Evolutionary conservation across 2,888 invertebrate genomes (phyloP).

Genomic region (Celastrina argiolus): DNA sequence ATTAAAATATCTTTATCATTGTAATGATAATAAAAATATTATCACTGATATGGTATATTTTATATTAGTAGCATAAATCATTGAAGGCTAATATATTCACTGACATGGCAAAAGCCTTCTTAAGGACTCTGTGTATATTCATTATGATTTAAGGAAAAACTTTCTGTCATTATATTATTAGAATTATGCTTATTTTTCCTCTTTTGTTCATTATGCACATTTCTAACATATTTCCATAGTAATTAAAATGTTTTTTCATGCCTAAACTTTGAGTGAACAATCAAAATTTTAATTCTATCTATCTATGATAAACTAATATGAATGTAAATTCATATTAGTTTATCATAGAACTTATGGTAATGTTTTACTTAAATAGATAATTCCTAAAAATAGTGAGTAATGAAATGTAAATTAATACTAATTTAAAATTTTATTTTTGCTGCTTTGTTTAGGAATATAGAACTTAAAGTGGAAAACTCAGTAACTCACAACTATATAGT

Average conservation of each 20-base stretch:
- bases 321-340: not conserved
- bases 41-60: slow-evolving; percentile 2
- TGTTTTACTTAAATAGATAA: not conserved
- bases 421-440: not conserved
- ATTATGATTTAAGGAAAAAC: not conserved
- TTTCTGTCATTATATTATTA: not conserved
- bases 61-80: not conserved
- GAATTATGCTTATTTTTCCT: not conserved
- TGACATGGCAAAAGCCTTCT: not conserved
- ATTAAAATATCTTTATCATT: slow-evolving; percentile 8
- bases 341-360: not conserved
- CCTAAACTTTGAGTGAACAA: not conserved
- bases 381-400: not conserved
- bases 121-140: not conserved
- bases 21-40: slow-evolving; percentile 7
- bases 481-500: not conserved
- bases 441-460: not conserved
- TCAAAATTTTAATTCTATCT: too few species aligned
- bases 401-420: not conserved
- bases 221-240: not conserved
- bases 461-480: not conserved
- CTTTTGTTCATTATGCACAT: not conserved
- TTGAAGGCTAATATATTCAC: not conserved
- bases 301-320: too few species aligned
- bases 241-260: not conserved